Percentiles rank a stretch among this genome's conserved stretches.
Evolutionary conservation across 1,140 invertebrate genomes (phyloP).

Genomic region (Stratiolaelaps scimitus): DNA sequence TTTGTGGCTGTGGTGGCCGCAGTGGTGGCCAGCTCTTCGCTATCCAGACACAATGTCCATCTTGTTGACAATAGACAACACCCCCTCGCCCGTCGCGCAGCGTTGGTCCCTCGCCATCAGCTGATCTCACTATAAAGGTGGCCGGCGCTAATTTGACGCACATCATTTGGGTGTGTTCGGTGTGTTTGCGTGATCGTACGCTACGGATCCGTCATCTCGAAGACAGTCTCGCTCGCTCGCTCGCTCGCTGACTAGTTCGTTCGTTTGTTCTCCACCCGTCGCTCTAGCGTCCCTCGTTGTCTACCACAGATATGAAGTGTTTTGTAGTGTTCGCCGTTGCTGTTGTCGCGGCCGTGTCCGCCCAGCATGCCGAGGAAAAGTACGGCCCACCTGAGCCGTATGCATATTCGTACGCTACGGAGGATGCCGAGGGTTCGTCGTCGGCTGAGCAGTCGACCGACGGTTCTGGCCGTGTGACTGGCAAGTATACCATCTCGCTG

Average conservation of each 20-base stretch:
- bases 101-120: background rate
- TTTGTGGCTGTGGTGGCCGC: background rate
- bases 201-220: too few relatives aligned
- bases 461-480: constrained; percentile 11
- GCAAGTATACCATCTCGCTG: constrained; percentile 23
- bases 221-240: too few relatives aligned
- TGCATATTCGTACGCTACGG: constrained; percentile 23
- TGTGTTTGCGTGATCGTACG: too few relatives aligned
- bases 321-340: background rate
- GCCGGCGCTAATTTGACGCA: constrained; percentile 8
- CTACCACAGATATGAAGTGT: constrained; percentile 19
- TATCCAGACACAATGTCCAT: too few relatives aligned
- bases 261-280: too few relatives aligned
- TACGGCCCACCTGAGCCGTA: constrained; percentile 17
- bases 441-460: constrained; percentile 21
- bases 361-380: constrained; percentile 16
- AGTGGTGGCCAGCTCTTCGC: background rate
- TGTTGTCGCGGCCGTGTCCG: constrained; percentile 6
- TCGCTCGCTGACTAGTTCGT: too few relatives aligned
- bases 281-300: background rate
- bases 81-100: constrained; percentile 3
- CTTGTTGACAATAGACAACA: constrained; percentile 9
- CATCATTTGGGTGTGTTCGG: constrained; percentile 18
- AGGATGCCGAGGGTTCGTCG: constrained; percentile 24
- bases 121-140: constrained; percentile 12